These are phyloP conservation scores for Deroplatys truncata DNA, from an alignment of 2,888 invertebrate species.

Conservation along the genomic window DNA sequence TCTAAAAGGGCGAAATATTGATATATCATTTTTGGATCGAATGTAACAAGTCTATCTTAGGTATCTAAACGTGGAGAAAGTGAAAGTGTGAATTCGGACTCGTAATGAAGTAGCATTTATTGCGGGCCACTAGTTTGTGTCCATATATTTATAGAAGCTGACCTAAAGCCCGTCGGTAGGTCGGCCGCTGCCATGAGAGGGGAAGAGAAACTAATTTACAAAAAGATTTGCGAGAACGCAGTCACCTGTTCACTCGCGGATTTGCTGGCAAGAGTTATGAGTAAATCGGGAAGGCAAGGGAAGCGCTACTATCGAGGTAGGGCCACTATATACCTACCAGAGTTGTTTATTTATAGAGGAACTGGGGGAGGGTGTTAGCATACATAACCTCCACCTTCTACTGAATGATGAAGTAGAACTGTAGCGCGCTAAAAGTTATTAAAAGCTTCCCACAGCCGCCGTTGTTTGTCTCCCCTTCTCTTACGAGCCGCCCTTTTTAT, in stretches of 20 bases:
- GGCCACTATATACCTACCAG: background rate
- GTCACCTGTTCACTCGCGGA: background rate
- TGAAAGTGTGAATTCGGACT: too few relatives aligned
- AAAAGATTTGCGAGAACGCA: background rate
- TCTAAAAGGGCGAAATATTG: too few relatives aligned
- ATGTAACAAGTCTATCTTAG: too few relatives aligned
- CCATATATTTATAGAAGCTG: background rate
- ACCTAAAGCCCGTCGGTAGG: background rate
- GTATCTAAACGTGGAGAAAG: too few relatives aligned
- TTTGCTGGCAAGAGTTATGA: background rate
- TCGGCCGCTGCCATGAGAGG: background rate
- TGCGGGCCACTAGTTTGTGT: too few relatives aligned
- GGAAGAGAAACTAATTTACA: background rate
- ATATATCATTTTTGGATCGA: too few relatives aligned
- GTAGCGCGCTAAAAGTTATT: constrained; percentile 22
- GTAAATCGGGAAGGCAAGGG: background rate
- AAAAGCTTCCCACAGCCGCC: constrained; percentile 1
- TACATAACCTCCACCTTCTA: background rate
- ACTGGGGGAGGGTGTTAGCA: background rate
- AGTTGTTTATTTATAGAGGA: constrained; percentile 6
- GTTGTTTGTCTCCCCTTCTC: background rate
- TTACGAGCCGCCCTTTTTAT: background rate
- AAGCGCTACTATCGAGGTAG: background rate
- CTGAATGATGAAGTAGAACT: constrained; percentile 21
- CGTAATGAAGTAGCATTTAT: too few relatives aligned